Evolutionary conservation across 2,888 invertebrate genomes (phyloP).

Genomic region (Stenodema calcarata): DNA sequence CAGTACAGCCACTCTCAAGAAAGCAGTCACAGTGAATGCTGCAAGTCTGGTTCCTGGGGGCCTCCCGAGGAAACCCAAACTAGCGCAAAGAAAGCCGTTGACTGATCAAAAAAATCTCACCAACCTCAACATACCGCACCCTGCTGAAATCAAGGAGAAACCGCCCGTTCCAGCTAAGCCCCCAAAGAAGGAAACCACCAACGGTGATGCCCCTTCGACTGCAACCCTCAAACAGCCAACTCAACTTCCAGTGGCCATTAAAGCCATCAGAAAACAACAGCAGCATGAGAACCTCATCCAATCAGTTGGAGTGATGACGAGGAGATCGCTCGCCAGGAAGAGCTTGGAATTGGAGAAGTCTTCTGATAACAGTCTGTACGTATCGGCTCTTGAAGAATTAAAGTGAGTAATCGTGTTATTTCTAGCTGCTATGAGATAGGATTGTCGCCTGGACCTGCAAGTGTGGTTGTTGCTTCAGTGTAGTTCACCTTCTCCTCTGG

Average conservation of each 20-base stretch:
- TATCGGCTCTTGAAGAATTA: conserved; percentile 56
- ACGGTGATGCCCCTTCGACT: neutral
- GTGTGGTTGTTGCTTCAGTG: neutral
- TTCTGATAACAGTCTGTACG: conserved; percentile 55
- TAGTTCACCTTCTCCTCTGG: neutral
- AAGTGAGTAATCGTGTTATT: conserved; percentile 46
- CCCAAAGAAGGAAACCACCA: neutral
- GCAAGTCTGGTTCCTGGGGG: neutral
- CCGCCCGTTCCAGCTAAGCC: conserved; percentile 17
- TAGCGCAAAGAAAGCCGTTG: neutral
- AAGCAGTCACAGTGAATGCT: conserved; percentile 24
- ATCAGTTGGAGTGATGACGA: conserved; percentile 48
- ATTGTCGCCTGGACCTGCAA: neutral
- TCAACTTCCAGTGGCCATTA: conserved; percentile 11
- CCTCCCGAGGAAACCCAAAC: neutral
- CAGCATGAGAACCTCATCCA: neutral
- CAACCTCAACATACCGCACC: neutral
- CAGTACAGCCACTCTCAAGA: neutral
- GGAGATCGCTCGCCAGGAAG: conserved; percentile 40
- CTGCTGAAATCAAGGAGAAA: conserved; percentile 6
- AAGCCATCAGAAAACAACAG: conserved; percentile 12
- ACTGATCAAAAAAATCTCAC: neutral
- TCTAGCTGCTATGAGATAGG: neutral
- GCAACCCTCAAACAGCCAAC: neutral
- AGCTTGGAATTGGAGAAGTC: conserved; percentile 53